These are phyloP conservation scores for Dreissena polymorpha DNA, from an alignment of 1,140 invertebrate species.

Conservation along the genomic window DNA sequence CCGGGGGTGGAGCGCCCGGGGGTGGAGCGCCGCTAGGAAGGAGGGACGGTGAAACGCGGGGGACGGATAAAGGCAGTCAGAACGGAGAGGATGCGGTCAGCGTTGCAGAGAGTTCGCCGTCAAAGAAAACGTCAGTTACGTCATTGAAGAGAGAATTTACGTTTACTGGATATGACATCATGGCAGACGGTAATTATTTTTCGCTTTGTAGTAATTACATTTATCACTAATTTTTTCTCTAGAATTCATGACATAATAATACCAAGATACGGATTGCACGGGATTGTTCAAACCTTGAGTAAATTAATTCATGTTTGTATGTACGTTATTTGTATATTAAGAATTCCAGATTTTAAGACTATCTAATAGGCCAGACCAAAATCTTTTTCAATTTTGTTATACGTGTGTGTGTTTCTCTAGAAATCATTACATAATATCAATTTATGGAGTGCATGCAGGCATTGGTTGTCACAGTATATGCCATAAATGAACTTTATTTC, in stretches of 20 bases:
- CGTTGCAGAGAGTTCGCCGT: constrained; percentile 10
- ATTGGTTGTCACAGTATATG: too few species aligned
- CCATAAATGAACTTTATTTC: too few species aligned
- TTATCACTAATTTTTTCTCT: not conserved
- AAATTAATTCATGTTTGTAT: too few species aligned
- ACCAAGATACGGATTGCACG: not conserved
- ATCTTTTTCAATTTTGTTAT: too few species aligned
- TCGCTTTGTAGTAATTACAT: not conserved
- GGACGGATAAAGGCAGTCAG: not conserved
- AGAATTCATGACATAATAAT: not conserved
- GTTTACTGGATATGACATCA: constrained; percentile 73
- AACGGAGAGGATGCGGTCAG: not conserved
- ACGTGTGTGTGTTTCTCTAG: too few species aligned
- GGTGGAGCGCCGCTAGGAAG: not conserved
- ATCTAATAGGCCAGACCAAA: too few species aligned
- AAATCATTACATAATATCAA: not conserved
- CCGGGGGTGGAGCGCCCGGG: not conserved
- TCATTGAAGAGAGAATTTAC: constrained; percentile 64
- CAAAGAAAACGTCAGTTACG: constrained; percentile 32
- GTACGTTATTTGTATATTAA: too few species aligned
- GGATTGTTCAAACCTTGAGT: too few species aligned
- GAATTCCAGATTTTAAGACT: too few species aligned
- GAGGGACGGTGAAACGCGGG: not conserved
- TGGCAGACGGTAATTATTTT: constrained; percentile 73
- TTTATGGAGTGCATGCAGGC: too few species aligned